Evolutionary conservation across 2,888 invertebrate genomes (phyloP).

Genomic region (Rugalucina vietnamica): DNA sequence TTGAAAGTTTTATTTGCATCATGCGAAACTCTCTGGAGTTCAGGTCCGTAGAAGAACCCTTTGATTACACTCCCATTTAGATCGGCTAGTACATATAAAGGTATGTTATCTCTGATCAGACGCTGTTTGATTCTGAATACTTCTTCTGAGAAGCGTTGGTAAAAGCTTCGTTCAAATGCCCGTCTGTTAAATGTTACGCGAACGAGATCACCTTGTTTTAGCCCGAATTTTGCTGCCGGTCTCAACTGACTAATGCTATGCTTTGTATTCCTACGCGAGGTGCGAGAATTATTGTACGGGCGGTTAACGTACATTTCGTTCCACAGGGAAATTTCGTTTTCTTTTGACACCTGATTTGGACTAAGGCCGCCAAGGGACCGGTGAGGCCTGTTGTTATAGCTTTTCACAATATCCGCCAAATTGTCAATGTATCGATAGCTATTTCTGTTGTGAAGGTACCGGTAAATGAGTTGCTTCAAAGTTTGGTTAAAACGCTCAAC

Average conservation of each 20-base stretch:
- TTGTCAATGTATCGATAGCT: conserved; percentile 16
- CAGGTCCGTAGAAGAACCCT: conserved; percentile 8
- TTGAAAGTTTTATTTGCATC: not conserved
- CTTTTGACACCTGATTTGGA: not conserved
- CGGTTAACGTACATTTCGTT: conserved; percentile 1
- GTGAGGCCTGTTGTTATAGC: conserved; percentile 2
- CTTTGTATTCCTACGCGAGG: not conserved
- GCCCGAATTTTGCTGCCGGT: not conserved
- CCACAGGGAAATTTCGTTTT: not conserved
- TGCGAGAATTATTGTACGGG: not conserved
- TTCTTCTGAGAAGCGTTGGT: conserved; percentile 13
- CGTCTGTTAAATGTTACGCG: not conserved
- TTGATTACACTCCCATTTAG: not conserved
- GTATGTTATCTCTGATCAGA: conserved; percentile 1
- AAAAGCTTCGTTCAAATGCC: not conserved
- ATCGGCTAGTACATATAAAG: not conserved
- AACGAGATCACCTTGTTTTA: not conserved
- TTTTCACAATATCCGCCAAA: not conserved
- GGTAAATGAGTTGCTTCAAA: not conserved
- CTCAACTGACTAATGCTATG: not conserved
- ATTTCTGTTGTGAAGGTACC: conserved; percentile 1
- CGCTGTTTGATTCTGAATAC: not conserved
- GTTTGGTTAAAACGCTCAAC: not conserved
- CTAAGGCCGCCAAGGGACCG: not conserved
- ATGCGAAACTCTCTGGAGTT: not conserved